Conservation (phyloP, 2,113 vertebrate species). For the Ivindomyrus marchei region DNA sequence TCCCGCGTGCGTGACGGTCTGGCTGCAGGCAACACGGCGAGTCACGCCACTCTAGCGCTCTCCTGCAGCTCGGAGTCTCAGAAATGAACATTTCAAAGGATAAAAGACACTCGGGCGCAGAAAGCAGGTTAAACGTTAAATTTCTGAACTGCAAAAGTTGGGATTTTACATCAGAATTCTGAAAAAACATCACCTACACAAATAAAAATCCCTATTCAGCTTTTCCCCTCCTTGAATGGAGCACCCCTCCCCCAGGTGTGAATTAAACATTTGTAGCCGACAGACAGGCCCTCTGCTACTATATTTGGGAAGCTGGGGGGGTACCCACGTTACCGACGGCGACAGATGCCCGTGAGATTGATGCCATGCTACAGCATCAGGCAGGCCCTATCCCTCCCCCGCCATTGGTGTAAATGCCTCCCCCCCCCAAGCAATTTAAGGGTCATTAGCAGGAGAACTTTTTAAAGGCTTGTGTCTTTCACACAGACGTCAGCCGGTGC, state of each 20-base stretch:
- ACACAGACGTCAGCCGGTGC: background rate
- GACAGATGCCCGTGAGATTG: background rate
- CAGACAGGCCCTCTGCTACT: background rate
- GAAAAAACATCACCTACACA: background rate
- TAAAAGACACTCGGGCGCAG: background rate
- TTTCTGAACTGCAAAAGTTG: background rate
- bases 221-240: background rate
- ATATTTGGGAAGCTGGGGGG: background rate
- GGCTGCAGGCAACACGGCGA: background rate
- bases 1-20: background rate
- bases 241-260: background rate
- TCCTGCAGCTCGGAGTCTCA: background rate
- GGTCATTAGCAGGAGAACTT: background rate
- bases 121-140: background rate
- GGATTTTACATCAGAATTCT: background rate
- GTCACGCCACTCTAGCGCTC: background rate
- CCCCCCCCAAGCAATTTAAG: background rate
- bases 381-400: background rate
- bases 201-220: background rate
- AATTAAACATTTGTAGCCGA: background rate
- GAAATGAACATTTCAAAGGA: background rate
- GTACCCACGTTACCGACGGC: background rate
- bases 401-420: background rate
- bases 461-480: background rate
- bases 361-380: background rate